These are phyloP conservation scores for Oriolus oriolus DNA, from an alignment of 2,113 vertebrate genomes.

Conservation along the genomic window DNA sequence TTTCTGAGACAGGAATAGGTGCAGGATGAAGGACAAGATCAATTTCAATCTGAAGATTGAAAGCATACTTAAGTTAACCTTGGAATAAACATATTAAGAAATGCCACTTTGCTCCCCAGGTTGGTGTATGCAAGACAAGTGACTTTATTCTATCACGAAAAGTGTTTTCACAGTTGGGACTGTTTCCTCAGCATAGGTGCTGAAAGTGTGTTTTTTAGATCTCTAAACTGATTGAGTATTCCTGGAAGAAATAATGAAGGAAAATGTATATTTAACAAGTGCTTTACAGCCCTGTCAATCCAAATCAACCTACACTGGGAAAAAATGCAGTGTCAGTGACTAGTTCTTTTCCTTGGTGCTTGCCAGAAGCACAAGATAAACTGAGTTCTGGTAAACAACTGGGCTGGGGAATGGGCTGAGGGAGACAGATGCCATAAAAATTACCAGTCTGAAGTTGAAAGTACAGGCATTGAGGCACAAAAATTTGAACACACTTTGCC, in stretches of 20 bases:
- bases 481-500: neutral
- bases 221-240: neutral
- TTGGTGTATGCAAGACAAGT: neutral
- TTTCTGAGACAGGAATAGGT: neutral
- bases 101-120: neutral
- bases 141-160: neutral
- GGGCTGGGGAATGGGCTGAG: neutral
- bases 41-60: neutral
- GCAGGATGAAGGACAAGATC: neutral
- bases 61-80: neutral
- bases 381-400: neutral
- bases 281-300: conserved; percentile 4
- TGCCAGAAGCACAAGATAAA: neutral
- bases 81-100: neutral
- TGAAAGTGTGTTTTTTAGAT: neutral
- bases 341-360: neutral
- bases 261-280: neutral
- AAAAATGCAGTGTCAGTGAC: neutral
- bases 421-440: neutral
- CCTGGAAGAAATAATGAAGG: neutral
- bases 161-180: neutral
- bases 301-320: neutral
- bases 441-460: neutral
- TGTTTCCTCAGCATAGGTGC: neutral
- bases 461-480: neutral